Evolutionary conservation across 2,797 vertebrate genomes (phyloP).

Genomic region (Astyanax mexicanus): DNA sequence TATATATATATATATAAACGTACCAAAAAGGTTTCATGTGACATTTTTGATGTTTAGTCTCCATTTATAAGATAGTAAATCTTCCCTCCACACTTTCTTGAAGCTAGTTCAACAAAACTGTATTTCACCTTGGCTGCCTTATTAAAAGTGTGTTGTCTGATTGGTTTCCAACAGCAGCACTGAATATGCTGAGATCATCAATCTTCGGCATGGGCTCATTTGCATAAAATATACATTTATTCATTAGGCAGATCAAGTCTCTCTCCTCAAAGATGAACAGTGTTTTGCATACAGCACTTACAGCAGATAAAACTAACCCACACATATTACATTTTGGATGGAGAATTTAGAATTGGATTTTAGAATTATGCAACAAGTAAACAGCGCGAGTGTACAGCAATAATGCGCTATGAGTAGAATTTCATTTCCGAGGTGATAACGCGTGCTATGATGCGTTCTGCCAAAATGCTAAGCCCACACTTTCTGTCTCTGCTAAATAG

Average conservation of each 20-base stretch:
- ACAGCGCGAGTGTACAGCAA: constrained; percentile 23
- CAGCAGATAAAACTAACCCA: constrained; percentile 47
- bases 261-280: constrained; percentile 55
- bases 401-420: constrained; percentile 18
- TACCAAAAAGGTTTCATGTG: constrained; percentile 55
- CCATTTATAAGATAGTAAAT: constrained; percentile 61
- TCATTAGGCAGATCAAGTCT: constrained; percentile 61
- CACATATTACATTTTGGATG: constrained; percentile 48
- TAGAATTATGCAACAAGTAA: constrained; percentile 31
- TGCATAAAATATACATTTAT: constrained; percentile 63
- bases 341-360: constrained; percentile 35
- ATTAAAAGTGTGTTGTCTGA: constrained; percentile 61
- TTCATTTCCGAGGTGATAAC: constrained; percentile 2
- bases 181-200: constrained; percentile 61
- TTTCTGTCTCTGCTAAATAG: constrained; percentile 2
- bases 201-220: constrained; percentile 54
- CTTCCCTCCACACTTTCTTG: constrained; percentile 45
- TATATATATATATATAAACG: no score
- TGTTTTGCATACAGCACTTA: constrained; percentile 53
- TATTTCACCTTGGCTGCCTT: constrained; percentile 55
- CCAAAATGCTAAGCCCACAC: background rate
- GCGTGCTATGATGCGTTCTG: background rate
- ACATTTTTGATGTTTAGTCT: constrained; percentile 56
- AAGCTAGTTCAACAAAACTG: constrained; percentile 51
- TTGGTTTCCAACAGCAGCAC: constrained; percentile 55